phyloP scores from a whole-genome alignment of 2,113 vertebrate species.

The Petrocephalus microphthalmus region DNA sequence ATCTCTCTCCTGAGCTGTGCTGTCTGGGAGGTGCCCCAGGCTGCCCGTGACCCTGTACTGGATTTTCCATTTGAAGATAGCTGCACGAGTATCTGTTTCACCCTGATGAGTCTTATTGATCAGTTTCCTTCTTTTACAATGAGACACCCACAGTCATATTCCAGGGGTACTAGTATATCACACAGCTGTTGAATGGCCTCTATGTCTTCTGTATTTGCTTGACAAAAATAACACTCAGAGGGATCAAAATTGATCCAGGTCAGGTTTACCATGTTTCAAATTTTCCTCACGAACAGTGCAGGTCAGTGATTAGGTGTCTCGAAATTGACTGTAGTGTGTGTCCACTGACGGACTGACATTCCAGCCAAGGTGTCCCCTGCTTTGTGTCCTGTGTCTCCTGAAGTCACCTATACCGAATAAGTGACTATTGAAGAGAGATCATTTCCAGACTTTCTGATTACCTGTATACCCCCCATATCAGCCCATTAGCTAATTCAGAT shows the following conservation, averaged over 20 bases:
- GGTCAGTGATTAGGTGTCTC: no score
- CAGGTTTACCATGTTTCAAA: background rate
- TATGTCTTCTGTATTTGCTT: background rate
- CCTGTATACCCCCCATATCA: background rate
- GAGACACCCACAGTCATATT: background rate
- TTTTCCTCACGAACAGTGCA: no score
- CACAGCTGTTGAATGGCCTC: background rate
- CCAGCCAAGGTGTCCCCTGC: background rate
- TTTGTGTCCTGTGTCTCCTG: background rate
- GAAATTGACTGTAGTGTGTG: background rate
- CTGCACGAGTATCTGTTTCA: background rate
- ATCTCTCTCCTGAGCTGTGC: background rate
- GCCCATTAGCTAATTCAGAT: background rate
- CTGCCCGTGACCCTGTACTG: background rate
- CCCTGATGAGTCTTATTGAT: background rate
- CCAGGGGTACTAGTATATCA: background rate
- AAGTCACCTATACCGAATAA: background rate
- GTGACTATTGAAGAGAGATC: background rate
- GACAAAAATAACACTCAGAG: background rate
- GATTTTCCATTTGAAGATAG: background rate
- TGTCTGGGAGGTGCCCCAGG: background rate
- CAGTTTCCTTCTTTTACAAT: background rate
- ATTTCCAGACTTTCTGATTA: background rate
- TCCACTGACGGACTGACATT: background rate
- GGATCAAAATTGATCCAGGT: background rate